These are phyloP conservation scores for Drosophila neoperkinsi DNA, from an alignment of 2,888 invertebrate genomes.

Conservation along the genomic window DNA sequence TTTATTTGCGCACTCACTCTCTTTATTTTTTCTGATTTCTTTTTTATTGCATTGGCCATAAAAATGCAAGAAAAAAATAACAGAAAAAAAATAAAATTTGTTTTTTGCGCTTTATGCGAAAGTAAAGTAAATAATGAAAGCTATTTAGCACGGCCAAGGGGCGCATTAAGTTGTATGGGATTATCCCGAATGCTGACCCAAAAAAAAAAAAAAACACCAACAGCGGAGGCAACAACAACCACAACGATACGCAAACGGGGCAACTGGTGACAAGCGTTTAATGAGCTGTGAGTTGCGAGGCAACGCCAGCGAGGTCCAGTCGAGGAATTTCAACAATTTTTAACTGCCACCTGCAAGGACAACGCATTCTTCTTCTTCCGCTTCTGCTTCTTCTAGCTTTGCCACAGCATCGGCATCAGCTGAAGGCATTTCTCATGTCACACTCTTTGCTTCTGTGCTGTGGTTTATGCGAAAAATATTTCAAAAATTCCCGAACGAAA, in stretches of 20 bases:
- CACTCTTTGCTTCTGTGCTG: constrained; percentile 20
- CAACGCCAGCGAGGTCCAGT: constrained; percentile 20
- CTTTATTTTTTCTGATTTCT: constrained; percentile 11
- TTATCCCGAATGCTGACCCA: constrained; percentile 26
- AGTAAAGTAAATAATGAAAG: constrained; percentile 77
- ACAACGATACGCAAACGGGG: constrained; percentile 14
- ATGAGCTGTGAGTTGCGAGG: constrained; percentile 63
- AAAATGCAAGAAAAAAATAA: constrained; percentile 28
- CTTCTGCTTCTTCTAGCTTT: not conserved
- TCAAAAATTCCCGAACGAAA: constrained; percentile 40
- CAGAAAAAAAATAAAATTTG: constrained; percentile 31
- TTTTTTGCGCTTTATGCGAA: constrained; percentile 53
- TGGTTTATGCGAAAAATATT: constrained; percentile 59
- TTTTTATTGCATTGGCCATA: constrained; percentile 27
- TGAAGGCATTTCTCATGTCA: constrained; percentile 43
- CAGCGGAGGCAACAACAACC: constrained; percentile 20
- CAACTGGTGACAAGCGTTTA: constrained; percentile 68
- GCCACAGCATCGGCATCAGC: constrained; percentile 8
- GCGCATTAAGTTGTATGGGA: constrained; percentile 67
- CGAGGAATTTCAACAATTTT: constrained; percentile 72
- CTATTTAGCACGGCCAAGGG: constrained; percentile 77
- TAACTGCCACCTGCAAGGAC: constrained; percentile 77
- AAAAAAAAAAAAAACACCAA: constrained; percentile 26
- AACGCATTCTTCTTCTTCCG: constrained; percentile 51
- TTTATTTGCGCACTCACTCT: constrained; percentile 27